phyloP scores from a whole-genome alignment of 2,113 vertebrate genomes.

The Anhinga rufa region DNA sequence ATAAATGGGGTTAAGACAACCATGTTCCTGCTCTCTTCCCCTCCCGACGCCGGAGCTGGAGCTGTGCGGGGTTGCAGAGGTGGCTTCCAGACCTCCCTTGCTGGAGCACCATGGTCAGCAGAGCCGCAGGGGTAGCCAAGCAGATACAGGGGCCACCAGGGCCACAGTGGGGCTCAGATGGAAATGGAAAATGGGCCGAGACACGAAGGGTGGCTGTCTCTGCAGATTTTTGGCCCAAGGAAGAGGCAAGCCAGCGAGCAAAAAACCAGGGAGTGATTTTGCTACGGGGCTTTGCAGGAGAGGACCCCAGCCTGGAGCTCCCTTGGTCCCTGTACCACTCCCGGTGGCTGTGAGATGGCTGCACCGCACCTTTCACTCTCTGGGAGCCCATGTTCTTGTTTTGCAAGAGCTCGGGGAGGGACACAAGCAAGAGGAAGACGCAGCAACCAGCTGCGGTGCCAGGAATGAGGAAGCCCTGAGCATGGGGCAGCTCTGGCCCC shows the following conservation, averaged over 20 bases:
- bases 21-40: not conserved
- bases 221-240: not conserved
- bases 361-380: not conserved
- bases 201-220: not conserved
- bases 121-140: not conserved
- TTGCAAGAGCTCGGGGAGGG: not conserved
- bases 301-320: not conserved
- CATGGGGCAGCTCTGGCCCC: not conserved
- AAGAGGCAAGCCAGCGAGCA: not conserved
- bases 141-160: not conserved
- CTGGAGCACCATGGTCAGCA: not conserved
- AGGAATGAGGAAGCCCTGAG: not conserved
- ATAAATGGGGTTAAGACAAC: not conserved
- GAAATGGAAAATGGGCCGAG: not conserved
- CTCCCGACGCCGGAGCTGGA: accelerated
- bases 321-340: not conserved
- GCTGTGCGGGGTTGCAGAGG: not conserved
- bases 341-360: not conserved
- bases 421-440: not conserved
- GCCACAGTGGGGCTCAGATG: not conserved
- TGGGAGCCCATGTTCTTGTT: not conserved
- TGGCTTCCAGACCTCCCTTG: not conserved
- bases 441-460: not conserved
- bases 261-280: not conserved
- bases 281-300: not conserved